Percentiles rank a stretch among this genome's conserved stretches.
phyloP scores from a whole-genome alignment of 1,140 invertebrate genomes.

The Pteromalus puparum region DNA sequence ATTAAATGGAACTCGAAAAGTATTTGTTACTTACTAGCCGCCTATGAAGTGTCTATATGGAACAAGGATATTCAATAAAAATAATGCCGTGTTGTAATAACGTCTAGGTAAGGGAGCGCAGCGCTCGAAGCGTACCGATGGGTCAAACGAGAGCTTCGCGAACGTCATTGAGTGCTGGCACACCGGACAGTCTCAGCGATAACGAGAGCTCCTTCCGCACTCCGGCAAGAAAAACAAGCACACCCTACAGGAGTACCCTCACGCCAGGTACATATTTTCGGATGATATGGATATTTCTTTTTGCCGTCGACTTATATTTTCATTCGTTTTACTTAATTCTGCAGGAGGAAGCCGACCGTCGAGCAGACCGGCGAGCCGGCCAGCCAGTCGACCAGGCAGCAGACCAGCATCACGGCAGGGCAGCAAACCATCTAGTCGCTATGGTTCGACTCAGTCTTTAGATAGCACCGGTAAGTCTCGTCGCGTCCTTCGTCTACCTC shows the following conservation, averaged over 20 bases:
- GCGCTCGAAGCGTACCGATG: slow-evolving; percentile 90
- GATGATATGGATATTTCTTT: too few species aligned
- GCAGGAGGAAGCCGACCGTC: slow-evolving; percentile 76
- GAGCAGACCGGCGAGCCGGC: slow-evolving; percentile 82
- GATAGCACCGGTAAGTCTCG: slow-evolving; percentile 86
- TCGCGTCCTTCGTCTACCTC: too few species aligned
- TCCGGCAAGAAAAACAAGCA: slow-evolving; percentile 69
- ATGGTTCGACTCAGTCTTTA: slow-evolving; percentile 93
- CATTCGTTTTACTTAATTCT: slow-evolving; percentile 30
- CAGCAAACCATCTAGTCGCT: slow-evolving; percentile 93
- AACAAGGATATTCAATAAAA: neutral
- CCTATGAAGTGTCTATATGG: neutral
- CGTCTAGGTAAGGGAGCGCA: slow-evolving; percentile 90
- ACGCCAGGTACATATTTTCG: slow-evolving; percentile 73
- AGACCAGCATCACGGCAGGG: slow-evolving; percentile 87
- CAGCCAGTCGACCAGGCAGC: slow-evolving; percentile 83
- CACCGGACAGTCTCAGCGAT: slow-evolving; percentile 90
- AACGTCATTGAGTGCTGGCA: slow-evolving; percentile 86
- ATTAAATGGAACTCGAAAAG: too few species aligned
- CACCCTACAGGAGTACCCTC: slow-evolving; percentile 69
- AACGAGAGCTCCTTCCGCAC: slow-evolving; percentile 83
- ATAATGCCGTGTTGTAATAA: neutral
- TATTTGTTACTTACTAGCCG: too few species aligned
- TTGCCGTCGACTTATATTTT: neutral
- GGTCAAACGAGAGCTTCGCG: slow-evolving; percentile 80